Percentiles rank a stretch among this genome's conserved stretches.
phyloP scores from a whole-genome alignment of 2,888 invertebrate genomes.

The Pyrrhia umbra region DNA sequence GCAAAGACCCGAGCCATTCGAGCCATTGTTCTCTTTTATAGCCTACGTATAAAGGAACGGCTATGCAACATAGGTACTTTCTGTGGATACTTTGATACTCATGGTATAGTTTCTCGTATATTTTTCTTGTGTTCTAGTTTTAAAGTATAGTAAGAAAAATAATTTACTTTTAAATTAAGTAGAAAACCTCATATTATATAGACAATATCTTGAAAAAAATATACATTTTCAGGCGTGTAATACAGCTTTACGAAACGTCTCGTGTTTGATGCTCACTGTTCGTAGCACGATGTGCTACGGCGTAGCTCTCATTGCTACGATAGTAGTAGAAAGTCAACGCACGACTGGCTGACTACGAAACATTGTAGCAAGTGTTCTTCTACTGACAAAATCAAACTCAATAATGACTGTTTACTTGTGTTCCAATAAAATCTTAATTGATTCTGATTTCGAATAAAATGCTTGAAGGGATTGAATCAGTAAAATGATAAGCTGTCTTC shows the following conservation, averaged over 20 bases:
- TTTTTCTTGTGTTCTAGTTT: not conserved
- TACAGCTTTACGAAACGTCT: not conserved
- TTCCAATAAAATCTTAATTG: too few relatives aligned
- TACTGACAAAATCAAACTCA: too few relatives aligned
- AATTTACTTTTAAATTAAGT: too few relatives aligned
- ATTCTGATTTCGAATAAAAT: too few relatives aligned
- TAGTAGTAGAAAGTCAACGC: not conserved
- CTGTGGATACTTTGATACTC: conserved; percentile 10
- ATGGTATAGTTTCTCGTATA: not conserved
- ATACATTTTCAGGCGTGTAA: too few relatives aligned
- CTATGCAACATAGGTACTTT: not conserved
- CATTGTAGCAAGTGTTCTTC: too few relatives aligned
- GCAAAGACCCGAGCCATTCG: conserved; percentile 24
- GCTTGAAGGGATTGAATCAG: too few relatives aligned
- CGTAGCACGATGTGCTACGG: not conserved
- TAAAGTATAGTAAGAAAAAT: too few relatives aligned
- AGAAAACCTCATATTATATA: too few relatives aligned
- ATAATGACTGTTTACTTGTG: too few relatives aligned
- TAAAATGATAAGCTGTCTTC: too few relatives aligned
- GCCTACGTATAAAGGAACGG: conserved; percentile 1
- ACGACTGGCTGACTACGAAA: not conserved
- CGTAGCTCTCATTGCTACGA: not conserved
- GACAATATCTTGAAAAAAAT: too few relatives aligned
- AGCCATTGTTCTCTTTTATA: conserved; percentile 46
- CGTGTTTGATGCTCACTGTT: not conserved